Percentiles rank a stretch among this genome's conserved stretches.
Conservation (phyloP, 2,797 vertebrate species). For the Distichodus sexfasciatus region DNA sequence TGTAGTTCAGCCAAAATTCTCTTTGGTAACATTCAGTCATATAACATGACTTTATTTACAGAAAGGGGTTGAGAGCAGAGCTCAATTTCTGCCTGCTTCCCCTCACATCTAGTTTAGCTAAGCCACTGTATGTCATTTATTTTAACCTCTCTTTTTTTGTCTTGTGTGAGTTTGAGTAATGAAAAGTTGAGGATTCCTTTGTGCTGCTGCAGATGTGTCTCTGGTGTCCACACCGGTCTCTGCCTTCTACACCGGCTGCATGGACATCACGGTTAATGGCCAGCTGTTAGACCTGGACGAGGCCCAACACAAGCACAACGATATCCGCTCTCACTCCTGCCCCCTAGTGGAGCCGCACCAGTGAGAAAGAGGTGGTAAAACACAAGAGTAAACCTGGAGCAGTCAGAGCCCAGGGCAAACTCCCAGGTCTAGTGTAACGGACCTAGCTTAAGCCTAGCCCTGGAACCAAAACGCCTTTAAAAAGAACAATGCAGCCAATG, state of each 20-base stretch:
- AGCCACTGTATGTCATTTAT: no score
- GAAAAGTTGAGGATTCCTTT: neutral
- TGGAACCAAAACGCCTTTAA: slow-evolving; percentile 45
- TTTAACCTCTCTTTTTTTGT: no score
- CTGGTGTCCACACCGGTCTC: slow-evolving; percentile 86
- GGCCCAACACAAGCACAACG: slow-evolving; percentile 87
- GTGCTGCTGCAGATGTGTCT: slow-evolving; percentile 77
- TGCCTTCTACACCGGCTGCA: slow-evolving; percentile 88
- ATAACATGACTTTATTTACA: no score
- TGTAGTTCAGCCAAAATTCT: no score
- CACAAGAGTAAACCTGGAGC: neutral
- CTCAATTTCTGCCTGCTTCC: no score
- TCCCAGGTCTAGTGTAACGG: neutral
- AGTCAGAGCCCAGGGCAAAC: neutral
- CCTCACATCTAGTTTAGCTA: no score
- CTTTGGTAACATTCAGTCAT: no score
- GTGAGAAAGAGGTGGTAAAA: slow-evolving; percentile 12
- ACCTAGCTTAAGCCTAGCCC: slow-evolving; percentile 34
- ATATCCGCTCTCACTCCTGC: slow-evolving; percentile 95
- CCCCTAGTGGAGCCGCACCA: slow-evolving; percentile 74
- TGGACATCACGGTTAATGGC: slow-evolving; percentile 82
- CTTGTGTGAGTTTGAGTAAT: neutral
- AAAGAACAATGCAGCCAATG: slow-evolving; percentile 18
- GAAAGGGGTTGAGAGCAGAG: no score
- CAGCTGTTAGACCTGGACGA: slow-evolving; percentile 84